Evolutionary conservation across 2,113 vertebrate species (phyloP).

Genomic region (Desmodus rotundus): DNA sequence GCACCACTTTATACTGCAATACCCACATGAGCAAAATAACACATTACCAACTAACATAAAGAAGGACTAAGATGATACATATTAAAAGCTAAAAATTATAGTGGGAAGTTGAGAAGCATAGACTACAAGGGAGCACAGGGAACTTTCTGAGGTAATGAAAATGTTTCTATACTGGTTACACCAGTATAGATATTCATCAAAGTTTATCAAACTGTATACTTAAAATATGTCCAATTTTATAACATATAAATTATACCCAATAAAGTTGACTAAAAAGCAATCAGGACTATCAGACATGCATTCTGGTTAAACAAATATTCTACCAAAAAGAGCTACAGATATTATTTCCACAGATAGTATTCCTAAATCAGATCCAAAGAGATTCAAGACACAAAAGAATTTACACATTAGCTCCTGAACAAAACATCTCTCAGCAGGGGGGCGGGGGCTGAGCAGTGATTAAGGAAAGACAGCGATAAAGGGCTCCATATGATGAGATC

Average conservation of each 20-base stretch:
- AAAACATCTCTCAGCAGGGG: background rate
- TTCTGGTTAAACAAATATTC: constrained; percentile 9
- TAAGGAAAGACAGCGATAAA: background rate
- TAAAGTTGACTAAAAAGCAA: background rate
- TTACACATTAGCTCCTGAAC: background rate
- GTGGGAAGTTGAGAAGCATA: background rate
- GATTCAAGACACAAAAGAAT: background rate
- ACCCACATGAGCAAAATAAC: background rate
- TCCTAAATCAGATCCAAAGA: background rate
- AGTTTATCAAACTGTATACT: background rate
- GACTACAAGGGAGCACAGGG: background rate
- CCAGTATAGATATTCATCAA: background rate
- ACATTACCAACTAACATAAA: background rate
- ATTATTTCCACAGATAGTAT: background rate
- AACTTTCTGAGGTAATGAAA: no score
- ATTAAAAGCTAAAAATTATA: background rate
- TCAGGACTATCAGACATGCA: background rate
- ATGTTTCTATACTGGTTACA: background rate
- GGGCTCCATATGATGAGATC: background rate
- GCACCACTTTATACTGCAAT: background rate
- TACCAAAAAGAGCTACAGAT: background rate
- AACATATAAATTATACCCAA: background rate
- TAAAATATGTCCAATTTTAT: background rate
- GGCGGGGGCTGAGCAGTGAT: background rate
- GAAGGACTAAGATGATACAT: background rate